phyloP scores from a whole-genome alignment of 53 echinoderm and acorn worm genomes.

The Actinopyga echinites region DNA sequence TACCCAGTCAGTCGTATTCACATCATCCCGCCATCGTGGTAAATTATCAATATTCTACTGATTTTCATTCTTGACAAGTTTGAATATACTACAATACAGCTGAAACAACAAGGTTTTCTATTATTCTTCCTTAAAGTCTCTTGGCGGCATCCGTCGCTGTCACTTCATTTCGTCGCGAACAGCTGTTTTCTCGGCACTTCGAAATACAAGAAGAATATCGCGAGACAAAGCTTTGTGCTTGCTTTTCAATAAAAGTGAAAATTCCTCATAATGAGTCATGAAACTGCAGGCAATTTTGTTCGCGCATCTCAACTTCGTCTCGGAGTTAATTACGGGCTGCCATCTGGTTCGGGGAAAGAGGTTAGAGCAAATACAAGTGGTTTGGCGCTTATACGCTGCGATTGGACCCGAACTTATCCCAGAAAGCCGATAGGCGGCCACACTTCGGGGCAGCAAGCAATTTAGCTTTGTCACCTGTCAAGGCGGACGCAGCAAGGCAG shows the following conservation, averaged over 20 bases:
- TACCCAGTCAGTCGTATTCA: too few relatives aligned
- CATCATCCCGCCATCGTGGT: too few relatives aligned
- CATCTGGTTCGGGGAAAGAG: slow-evolving; percentile 35
- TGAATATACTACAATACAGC: too few relatives aligned
- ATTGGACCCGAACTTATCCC: background rate
- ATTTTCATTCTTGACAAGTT: too few relatives aligned
- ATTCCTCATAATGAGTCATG: slow-evolving; percentile 49
- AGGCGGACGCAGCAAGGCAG: slow-evolving; percentile 29
- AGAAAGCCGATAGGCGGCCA: background rate
- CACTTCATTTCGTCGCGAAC: slow-evolving; percentile 11
- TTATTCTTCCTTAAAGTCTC: background rate
- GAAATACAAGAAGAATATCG: slow-evolving; percentile 31
- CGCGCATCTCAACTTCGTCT: slow-evolving; percentile 27
- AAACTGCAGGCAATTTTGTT: slow-evolving; percentile 40
- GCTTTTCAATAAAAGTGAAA: slow-evolving; percentile 50
- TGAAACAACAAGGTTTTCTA: background rate
- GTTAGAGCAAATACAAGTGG: slow-evolving; percentile 39
- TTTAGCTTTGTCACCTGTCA: slow-evolving; percentile 42
- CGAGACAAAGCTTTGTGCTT: slow-evolving; percentile 40
- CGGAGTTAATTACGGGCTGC: slow-evolving; percentile 27
- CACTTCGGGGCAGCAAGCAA: slow-evolving; percentile 37
- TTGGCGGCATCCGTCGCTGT: slow-evolving; percentile 28
- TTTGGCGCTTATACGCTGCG: slow-evolving; percentile 23
- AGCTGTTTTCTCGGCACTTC: slow-evolving; percentile 25
- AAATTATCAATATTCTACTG: too few relatives aligned